Evolutionary conservation across 2,888 invertebrate genomes (phyloP), one percentile per base, ranked within the genome.

Genomic region (Stenurella melanura): DNA sequence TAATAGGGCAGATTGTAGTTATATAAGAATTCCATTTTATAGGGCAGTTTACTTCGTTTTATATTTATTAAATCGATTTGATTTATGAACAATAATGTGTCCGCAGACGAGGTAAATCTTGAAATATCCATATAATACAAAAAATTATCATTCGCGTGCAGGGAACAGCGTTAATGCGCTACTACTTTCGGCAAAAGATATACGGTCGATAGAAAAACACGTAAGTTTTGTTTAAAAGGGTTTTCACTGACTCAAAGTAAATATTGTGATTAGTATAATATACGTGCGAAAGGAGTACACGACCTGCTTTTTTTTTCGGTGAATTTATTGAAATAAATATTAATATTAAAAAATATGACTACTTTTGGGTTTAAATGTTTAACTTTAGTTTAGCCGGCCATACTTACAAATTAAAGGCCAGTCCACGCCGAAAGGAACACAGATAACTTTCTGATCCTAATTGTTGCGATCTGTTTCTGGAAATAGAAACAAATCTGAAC

Each of bases 131-230:
- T 34, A 12, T 38, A 38, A 42, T 18, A 17, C 11, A 64, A 64
- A 64, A 64, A 64, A 64, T 64, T 64, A 64, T 64, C 64, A 64
- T 64, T 64, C 18, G 64, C 64, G 64, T 64, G 64, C 64, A 34
- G 64, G 11, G 38, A 64, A 64, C 42, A 19, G 42, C 38, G 64
- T 42, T 38, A 64, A 42, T 38, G 19, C 64, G 38, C 18, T 2
- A 38, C 38, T 64, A 42, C 38, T 38, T 30, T 9, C 0, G 15
- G 18, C 64, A 38, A 42, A 63, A 63, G 15, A 34, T 38, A 64
- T 18, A 19, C 64, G 42, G 38, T 64, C 64, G 18, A 42, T 17
- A 42, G 42, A 18, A 3, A 38, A 64, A 42, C 15, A 18, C 64
- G 42, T 19, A 38, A 19, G 34, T n/a, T 30, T 61, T 30, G 26